Evolutionary conservation across 2,113 vertebrate species (phyloP).

Genomic region (Ailurus styani): DNA sequence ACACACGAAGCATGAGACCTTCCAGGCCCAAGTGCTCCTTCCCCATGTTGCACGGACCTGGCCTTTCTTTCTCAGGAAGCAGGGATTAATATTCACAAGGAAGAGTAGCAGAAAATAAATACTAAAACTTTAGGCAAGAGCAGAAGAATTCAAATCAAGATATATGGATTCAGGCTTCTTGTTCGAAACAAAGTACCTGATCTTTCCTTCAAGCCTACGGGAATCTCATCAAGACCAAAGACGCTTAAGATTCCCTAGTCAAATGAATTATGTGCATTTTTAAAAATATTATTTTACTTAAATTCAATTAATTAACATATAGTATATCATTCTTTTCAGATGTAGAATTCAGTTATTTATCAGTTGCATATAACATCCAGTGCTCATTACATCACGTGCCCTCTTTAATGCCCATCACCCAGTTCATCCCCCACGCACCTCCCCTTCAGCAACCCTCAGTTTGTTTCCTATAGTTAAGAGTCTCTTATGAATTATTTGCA

Average conservation of each 20-base stretch:
- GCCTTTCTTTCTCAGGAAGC: neutral
- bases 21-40: neutral
- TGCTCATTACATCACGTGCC: neutral
- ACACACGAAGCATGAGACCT: neutral
- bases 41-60: neutral
- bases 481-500: neutral
- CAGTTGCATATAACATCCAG: neutral
- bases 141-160: neutral
- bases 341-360: neutral
- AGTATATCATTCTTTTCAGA: neutral
- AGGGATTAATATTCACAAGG: neutral
- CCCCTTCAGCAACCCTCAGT: neutral
- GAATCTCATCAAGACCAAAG: neutral
- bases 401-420: neutral
- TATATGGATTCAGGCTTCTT: neutral
- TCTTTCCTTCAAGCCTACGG: neutral
- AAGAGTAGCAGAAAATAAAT: neutral
- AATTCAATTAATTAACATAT: neutral
- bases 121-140: neutral
- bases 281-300: neutral
- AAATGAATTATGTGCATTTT: neutral
- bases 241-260: neutral
- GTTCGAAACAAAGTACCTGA: neutral
- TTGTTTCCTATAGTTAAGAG: neutral
- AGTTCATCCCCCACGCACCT: neutral